Conservation (phyloP, 2,797 vertebrate species). For the Anomalospiza imberbis region DNA sequence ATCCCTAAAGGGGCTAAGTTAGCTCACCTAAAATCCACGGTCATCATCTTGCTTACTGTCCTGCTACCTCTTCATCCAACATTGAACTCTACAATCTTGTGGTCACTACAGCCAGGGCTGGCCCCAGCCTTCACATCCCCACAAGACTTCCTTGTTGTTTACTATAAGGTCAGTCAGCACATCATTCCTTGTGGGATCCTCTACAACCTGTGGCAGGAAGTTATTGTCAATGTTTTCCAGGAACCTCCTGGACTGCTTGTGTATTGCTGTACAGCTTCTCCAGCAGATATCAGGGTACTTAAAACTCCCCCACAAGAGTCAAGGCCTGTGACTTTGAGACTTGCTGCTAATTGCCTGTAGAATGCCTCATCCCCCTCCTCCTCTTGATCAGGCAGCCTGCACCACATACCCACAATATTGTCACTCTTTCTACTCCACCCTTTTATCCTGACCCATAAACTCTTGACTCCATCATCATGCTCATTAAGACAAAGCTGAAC, state of each 20-base stretch:
- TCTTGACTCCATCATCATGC: background rate
- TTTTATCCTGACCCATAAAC: background rate
- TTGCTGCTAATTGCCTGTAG: background rate
- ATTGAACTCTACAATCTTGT: background rate
- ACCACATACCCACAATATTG: background rate
- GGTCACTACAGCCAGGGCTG: background rate
- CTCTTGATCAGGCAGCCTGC: background rate
- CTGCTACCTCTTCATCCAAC: background rate
- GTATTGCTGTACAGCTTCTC: background rate
- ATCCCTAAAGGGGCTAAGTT: background rate
- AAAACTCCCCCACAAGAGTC: background rate
- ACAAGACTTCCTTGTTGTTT: background rate
- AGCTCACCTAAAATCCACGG: background rate
- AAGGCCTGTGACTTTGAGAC: background rate
- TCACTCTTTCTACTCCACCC: background rate
- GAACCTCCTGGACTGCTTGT: background rate
- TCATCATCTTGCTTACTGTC: background rate
- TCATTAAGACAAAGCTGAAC: background rate
- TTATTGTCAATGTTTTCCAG: background rate
- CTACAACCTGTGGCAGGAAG: background rate
- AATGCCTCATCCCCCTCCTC: background rate
- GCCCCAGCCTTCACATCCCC: background rate
- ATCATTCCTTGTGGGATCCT: background rate
- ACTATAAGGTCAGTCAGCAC: background rate
- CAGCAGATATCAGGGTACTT: background rate